These are phyloP conservation scores for Lepilemur septentrionalis DNA, from an alignment of 2,797 vertebrate species.

Conservation along the genomic window DNA sequence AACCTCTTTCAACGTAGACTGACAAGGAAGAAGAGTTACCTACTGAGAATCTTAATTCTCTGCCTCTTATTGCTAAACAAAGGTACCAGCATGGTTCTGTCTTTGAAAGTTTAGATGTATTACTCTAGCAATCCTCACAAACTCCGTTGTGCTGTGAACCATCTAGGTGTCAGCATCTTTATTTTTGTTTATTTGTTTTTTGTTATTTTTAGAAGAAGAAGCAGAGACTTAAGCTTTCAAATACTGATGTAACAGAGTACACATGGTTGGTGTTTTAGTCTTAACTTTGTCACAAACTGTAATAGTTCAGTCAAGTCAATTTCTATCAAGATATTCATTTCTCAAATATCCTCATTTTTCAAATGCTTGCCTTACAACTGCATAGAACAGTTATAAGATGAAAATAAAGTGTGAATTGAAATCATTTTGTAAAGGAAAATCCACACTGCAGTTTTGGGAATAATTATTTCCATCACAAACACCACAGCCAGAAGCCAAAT, in stretches of 20 bases:
- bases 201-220: background rate
- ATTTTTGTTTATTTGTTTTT: background rate
- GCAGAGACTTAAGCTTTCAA: background rate
- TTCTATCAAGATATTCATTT: conserved; percentile 1
- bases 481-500: conserved; percentile 49
- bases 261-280: background rate
- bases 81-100: background rate
- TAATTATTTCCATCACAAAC: conserved; percentile 54
- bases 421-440: background rate
- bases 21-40: background rate
- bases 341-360: background rate
- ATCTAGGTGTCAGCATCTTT: background rate
- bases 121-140: background rate
- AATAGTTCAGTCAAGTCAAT: background rate
- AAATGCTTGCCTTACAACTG: conserved; percentile 7
- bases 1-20: background rate
- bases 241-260: background rate
- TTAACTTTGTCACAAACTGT: conserved; percentile 24
- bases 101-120: background rate
- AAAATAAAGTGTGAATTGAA: conserved; percentile 54
- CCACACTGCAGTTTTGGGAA: background rate
- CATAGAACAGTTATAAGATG: background rate
- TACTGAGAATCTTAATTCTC: background rate
- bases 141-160: background rate
- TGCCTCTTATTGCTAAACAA: background rate